Percentiles rank a stretch among this genome's conserved stretches.
phyloP scores from a whole-genome alignment of 2,797 vertebrate species.

The Vultur gryphus region DNA sequence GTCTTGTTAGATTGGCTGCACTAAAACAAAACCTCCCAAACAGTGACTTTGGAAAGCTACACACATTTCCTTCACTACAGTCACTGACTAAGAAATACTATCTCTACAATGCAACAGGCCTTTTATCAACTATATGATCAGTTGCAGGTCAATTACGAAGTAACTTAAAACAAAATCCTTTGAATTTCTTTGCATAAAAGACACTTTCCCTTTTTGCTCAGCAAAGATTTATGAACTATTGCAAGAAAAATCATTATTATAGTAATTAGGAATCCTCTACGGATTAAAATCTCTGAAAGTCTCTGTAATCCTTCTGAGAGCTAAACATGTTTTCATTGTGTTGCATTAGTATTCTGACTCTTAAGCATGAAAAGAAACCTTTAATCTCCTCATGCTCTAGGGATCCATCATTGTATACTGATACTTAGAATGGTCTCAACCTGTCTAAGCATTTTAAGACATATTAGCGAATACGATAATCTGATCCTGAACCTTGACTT shows the following conservation, averaged over 20 bases:
- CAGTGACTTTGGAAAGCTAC: background rate
- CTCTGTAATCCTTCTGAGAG: slow-evolving; percentile 21
- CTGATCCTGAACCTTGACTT: background rate
- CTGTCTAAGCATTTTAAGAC: background rate
- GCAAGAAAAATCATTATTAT: slow-evolving; percentile 27
- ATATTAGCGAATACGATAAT: background rate
- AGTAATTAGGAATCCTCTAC: slow-evolving; percentile 37
- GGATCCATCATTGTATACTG: background rate
- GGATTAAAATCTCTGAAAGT: slow-evolving; percentile 45
- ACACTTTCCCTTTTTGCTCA: background rate
- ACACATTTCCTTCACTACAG: background rate
- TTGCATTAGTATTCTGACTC: slow-evolving; percentile 34
- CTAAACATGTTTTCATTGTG: slow-evolving; percentile 12
- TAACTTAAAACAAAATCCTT: background rate
- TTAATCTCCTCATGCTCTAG: slow-evolving; percentile 2
- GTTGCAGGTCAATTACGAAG: background rate
- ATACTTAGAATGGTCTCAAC: background rate
- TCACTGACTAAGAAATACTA: background rate
- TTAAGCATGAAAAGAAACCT: slow-evolving; percentile 4
- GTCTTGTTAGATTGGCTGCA: background rate
- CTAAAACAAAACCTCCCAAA: background rate
- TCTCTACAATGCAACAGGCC: background rate
- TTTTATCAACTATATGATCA: background rate
- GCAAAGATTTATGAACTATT: background rate
- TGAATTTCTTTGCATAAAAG: background rate